Evolutionary conservation across 2,113 vertebrate species (phyloP).

Genomic region (Malurus elegans): DNA sequence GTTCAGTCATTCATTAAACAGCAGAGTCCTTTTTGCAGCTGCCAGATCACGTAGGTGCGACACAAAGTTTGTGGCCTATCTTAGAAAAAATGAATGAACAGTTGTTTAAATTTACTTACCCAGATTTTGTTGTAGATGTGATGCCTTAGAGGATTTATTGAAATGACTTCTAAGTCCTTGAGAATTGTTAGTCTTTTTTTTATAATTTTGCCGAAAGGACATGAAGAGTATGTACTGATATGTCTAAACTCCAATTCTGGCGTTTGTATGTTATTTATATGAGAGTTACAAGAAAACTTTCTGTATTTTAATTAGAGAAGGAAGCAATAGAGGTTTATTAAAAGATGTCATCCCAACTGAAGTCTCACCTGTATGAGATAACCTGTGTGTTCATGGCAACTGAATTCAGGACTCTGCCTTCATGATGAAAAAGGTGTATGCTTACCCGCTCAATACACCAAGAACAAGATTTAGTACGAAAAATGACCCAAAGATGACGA

Average conservation of each 20-base stretch:
- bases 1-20: constrained; percentile 72
- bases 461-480: constrained; percentile 99
- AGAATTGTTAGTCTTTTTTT: neutral
- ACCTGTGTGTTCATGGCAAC: constrained; percentile 79
- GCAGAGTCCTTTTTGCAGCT: constrained; percentile 73
- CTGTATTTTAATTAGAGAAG: neutral
- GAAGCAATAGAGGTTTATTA: neutral
- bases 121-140: neutral
- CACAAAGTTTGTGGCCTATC: neutral
- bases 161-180: neutral
- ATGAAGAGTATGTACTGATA: neutral
- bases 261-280: neutral
- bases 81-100: neutral
- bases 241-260: neutral
- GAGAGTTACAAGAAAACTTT: neutral
- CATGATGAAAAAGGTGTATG: constrained; percentile 80
- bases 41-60: constrained; percentile 67
- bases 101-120: constrained; percentile 7
- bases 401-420: constrained; percentile 75
- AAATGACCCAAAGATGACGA: constrained; percentile 99
- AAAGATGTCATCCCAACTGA: neutral
- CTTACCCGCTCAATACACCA: constrained; percentile 99
- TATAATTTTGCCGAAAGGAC: neutral
- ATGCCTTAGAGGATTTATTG: neutral
- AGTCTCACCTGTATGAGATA: constrained; percentile 43